A percentile compares a stretch with the other conserved stretches of the same genome.
Conservation (phyloP, 2,888 invertebrate species). For the Harpalus rufipes region DNA sequence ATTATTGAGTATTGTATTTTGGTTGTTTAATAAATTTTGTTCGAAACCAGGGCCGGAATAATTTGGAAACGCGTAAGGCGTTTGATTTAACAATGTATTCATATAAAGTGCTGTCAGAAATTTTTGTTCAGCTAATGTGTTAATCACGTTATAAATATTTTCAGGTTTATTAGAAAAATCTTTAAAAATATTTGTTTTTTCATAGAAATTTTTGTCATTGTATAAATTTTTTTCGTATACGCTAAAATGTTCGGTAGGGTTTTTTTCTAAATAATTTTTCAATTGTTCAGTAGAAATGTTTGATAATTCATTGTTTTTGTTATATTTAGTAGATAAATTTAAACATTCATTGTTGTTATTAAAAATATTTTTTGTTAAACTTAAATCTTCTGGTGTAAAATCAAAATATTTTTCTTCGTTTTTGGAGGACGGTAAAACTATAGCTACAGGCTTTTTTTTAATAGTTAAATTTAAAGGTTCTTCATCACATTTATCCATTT, state of each 20-base stretch:
- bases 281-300: constrained; percentile 48
- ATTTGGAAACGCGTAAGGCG: constrained; percentile 68
- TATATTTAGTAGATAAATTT: constrained; percentile 61
- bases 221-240: constrained; percentile 75
- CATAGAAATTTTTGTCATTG: constrained; percentile 72
- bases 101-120: constrained; percentile 78
- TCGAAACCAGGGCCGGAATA: constrained; percentile 63
- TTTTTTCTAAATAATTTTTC: constrained; percentile 65
- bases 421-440: constrained; percentile 78
- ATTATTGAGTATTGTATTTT: constrained; percentile 76
- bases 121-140: constrained; percentile 76
- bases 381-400: constrained; percentile 54
- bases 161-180: constrained; percentile 72
- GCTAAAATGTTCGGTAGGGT: constrained; percentile 34
- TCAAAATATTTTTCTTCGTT: constrained; percentile 53
- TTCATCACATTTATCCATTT: constrained; percentile 71
- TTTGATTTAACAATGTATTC: constrained; percentile 75
- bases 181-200: constrained; percentile 73
- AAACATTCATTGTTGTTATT: constrained; percentile 64
- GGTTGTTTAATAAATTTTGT: constrained; percentile 61
- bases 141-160: constrained; percentile 76
- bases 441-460: constrained; percentile 79
- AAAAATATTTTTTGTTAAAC: constrained; percentile 56
- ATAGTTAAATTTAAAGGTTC: constrained; percentile 78
- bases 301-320: constrained; percentile 62